Evolutionary conservation across 92 coral and sea anemone species (phyloP).

Genomic region (Actinernus sp.): DNA sequence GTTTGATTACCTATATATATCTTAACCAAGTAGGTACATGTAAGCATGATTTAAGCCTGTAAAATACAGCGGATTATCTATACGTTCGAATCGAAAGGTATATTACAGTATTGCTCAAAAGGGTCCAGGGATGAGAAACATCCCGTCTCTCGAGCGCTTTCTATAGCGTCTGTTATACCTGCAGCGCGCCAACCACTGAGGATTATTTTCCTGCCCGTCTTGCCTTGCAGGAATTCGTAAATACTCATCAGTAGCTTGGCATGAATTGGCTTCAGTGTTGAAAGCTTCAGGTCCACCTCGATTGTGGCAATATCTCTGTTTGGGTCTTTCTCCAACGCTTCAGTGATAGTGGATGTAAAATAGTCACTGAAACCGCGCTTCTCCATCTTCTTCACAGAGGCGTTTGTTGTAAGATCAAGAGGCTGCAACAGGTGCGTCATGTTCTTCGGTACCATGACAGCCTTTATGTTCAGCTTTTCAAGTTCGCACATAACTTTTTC

Average conservation of each 20-base stretch:
- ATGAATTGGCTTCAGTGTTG: conserved; percentile 50
- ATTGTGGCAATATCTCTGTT: conserved; percentile 44
- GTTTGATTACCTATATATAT: too few species aligned
- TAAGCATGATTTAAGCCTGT: too few species aligned
- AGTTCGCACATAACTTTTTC: conserved; percentile 56
- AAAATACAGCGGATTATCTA: too few species aligned
- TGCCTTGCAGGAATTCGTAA: conserved; percentile 26
- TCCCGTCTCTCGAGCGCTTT: too few species aligned
- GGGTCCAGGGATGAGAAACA: too few species aligned
- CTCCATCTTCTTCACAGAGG: too few species aligned
- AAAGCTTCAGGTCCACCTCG: conserved; percentile 54
- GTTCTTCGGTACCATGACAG: conserved; percentile 29
- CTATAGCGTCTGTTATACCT: too few species aligned
- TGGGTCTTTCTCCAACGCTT: conserved; percentile 51
- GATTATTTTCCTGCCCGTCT: conserved; percentile 41
- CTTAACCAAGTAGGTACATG: too few species aligned
- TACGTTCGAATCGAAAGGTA: too few species aligned
- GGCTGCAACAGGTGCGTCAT: conserved; percentile 48
- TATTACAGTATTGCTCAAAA: too few species aligned
- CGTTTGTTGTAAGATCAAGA: conserved; percentile 31
- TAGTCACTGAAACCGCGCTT: too few species aligned
- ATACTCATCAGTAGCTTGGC: conserved; percentile 30
- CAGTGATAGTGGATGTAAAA: conserved; percentile 60
- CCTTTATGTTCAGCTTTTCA: conserved; percentile 39
- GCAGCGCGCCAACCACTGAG: too few species aligned